Evolutionary conservation across 1,140 invertebrate genomes (phyloP), one percentile per base, ranked within the genome.

Genomic region (Achroia grisella): DNA sequence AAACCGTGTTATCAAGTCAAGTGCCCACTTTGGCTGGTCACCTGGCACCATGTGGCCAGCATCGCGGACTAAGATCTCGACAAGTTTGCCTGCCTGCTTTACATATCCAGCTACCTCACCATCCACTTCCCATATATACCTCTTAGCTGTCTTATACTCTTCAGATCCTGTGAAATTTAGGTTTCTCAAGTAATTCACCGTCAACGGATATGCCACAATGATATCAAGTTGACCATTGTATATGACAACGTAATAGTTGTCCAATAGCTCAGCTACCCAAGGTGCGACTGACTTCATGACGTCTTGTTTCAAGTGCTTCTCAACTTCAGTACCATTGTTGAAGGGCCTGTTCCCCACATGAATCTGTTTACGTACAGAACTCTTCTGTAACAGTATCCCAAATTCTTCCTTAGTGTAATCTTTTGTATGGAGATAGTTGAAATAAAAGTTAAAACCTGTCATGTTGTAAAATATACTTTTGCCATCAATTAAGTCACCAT

Each of bases 171-270:
- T 75, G 88, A 95, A 96, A 30, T 92, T 86, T 0, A 96, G 69
- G 8, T 89, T 79, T 27, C 82, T 82, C 5, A 96, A 70, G 67
- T 92, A 95, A 55, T 91, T 92, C 35, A 91, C 88, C 0, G 94
- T 95, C 23, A 93, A 63, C 0, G 93, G 91, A 74, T 94, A 94
- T 1, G 94, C 91, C 1, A 95, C 91, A 60, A 96, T 95, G 10
- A 97, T 92, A 68, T 97, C 95, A 29, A 96, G 66, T 64, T 96
- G 94, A 0, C 95, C 95, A 65, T 91, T 95, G 69, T 95, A 97
- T 39, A 93, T 88, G 4, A 93, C 81, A 3, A 93, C 89, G 71
- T 89, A 89, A 60, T 94, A 95, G 47, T 90, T 62, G 37, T 66
- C 90, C 56, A 87, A 90, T 0, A 97, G 74, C 44, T 92, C 90